phyloP scores from a whole-genome alignment of 1,140 invertebrate genomes.

The Dreissena rostriformis region DNA sequence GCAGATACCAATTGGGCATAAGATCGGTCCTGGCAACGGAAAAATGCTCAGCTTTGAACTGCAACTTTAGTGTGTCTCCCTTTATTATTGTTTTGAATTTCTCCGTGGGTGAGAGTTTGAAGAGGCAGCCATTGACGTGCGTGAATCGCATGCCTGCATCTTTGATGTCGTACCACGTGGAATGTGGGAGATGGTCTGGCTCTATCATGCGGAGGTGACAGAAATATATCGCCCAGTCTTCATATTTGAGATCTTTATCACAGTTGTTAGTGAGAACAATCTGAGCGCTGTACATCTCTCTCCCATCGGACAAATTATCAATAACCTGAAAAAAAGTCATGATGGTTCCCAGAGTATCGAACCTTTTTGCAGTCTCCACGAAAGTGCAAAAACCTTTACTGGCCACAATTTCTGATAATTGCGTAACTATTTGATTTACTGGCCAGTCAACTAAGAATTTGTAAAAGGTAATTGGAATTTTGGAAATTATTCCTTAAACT shows the following conservation, averaged over 20 bases:
- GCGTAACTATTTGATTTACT: no score
- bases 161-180: constrained; percentile 49
- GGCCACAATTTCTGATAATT: no score
- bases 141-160: constrained; percentile 58
- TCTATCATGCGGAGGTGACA: constrained; percentile 70
- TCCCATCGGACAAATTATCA: constrained; percentile 63
- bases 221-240: constrained; percentile 71
- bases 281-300: constrained; percentile 61
- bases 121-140: constrained; percentile 70
- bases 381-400: no score
- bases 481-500: no score
- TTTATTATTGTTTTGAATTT: constrained; percentile 63
- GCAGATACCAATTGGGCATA: constrained; percentile 69
- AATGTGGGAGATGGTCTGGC: constrained; percentile 61
- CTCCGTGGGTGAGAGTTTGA: constrained; percentile 64
- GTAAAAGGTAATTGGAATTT: no score
- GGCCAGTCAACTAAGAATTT: no score
- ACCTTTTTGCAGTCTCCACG: no score
- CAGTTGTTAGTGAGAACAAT: constrained; percentile 71
- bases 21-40: constrained; percentile 67
- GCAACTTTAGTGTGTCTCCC: constrained; percentile 59
- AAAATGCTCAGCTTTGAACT: constrained; percentile 66
- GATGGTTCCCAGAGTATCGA: no score
- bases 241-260: constrained; percentile 31
- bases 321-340: constrained; percentile 47